These are phyloP conservation scores for Formica selysi DNA, from an alignment of 1,140 invertebrate genomes.

Conservation along the genomic window DNA sequence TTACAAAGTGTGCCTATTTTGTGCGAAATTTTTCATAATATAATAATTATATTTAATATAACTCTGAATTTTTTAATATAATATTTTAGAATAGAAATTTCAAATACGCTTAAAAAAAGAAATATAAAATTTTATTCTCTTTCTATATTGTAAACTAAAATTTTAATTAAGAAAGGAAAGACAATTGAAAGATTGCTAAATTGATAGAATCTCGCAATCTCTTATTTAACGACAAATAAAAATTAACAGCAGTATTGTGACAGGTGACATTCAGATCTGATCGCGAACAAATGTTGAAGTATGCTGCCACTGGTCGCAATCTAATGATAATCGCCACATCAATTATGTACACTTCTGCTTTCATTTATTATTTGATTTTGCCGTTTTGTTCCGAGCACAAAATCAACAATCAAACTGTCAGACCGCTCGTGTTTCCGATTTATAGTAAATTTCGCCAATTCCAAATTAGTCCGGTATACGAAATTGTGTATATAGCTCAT, in stretches of 20 bases:
- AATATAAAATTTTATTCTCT: not conserved
- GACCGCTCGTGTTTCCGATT: slow-evolving; percentile 65
- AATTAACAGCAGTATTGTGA: slow-evolving; percentile 22
- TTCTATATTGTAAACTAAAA: not conserved
- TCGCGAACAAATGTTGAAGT: slow-evolving; percentile 62
- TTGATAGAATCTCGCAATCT: not conserved
- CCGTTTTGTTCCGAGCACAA: slow-evolving; percentile 13
- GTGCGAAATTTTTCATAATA: not conserved
- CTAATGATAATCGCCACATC: slow-evolving; percentile 57
- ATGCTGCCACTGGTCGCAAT: slow-evolving; percentile 56
- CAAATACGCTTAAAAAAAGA: not conserved
- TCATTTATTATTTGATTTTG: slow-evolving; percentile 55
- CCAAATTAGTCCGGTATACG: slow-evolving; percentile 60
- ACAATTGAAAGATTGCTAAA: not conserved
- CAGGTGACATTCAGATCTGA: slow-evolving; percentile 42
- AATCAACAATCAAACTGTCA: slow-evolving; percentile 61
- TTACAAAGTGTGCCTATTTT: not conserved
- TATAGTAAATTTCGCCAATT: slow-evolving; percentile 49
- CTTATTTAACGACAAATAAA: not conserved
- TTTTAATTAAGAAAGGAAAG: not conserved
- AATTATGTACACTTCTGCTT: slow-evolving; percentile 65
- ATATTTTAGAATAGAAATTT: not conserved
- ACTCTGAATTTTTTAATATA: not conserved
- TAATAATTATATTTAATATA: slow-evolving; percentile 3
- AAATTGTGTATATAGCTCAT: slow-evolving; percentile 65